phyloP scores from a whole-genome alignment of 2,888 invertebrate genomes.

The Lucinisca nassula region DNA sequence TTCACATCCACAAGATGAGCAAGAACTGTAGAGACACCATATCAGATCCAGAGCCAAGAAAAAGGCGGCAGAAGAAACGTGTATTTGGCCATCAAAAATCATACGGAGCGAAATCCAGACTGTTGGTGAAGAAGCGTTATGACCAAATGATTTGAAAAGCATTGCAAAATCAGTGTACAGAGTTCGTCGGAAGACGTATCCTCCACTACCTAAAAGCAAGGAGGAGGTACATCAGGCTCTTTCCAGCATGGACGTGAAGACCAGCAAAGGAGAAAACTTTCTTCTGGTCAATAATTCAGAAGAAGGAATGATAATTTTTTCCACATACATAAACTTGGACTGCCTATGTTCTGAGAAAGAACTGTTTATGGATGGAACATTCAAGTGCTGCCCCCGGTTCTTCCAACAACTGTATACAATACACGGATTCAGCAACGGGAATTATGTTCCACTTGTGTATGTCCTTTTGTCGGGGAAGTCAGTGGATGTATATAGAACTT shows the following conservation, averaged over 20 bases:
- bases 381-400: constrained; percentile 1
- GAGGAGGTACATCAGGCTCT: neutral
- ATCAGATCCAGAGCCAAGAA: neutral
- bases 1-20: neutral
- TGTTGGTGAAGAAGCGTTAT: neutral
- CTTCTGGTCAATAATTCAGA: neutral
- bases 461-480: neutral
- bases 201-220: neutral
- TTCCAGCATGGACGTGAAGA: neutral
- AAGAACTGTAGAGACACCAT: neutral
- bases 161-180: neutral
- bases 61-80: neutral
- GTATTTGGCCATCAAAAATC: neutral
- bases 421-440: neutral
- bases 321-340: neutral
- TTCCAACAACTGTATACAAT: neutral
- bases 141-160: neutral
- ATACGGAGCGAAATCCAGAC: neutral
- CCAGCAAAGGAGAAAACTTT: neutral
- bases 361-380: neutral
- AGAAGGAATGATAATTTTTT: neutral
- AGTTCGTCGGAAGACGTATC: neutral
- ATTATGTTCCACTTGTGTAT: neutral
- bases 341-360: neutral
- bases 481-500: neutral